Base-by-base conservation (phyloP, 2,888 invertebrate species). In the Drosophila trichaetosa region DNA sequence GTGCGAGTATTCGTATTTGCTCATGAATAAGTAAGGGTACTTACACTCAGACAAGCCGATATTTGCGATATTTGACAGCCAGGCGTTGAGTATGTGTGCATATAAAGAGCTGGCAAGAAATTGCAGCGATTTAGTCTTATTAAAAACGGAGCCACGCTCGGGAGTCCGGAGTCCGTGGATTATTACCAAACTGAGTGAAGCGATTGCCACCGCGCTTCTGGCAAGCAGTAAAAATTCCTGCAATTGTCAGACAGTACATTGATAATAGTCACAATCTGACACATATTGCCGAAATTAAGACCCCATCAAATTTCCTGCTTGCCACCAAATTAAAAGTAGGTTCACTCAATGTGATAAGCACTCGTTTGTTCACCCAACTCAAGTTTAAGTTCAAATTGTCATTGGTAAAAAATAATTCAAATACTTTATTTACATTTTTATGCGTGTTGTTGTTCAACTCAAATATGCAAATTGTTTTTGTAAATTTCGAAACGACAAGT, bases 81-180 rank as follows among this genome's bases (percentile, higher is more conserved):
- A 51, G 38, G 42, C 36, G 24, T 16, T 31, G 48, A 69, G 88
- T 73, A 53, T 82, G 57, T 48, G 79, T 65, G 80, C 70, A 71
- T 91, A 89, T 89, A 89, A 89, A 89, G 73, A 72, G 69, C 52
- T 67, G 73, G 61, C 64, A 76, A 76, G 89, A 87, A 76, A 77
- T 83, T 77, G 80, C 76, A 76, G 64, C 82, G 82, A 70, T 71
- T 87, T 87, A 87, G 87, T 87, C 84, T 84, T 78, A 61, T 63
- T 82, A 67, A 75, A 84, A 75, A 51, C 80, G 76, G 66, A 66
- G 75, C 64, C 56, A 63, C 79, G 82, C 66, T 79, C 80, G 83
- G 67, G 40, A 78, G 56, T 71, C 59, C 64, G 67, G 46, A 78
- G 48, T 63, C 27, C 57, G 67, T 72, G 70, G 68, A 80, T 80